Evolutionary conservation across 2,888 invertebrate genomes (phyloP).

Genomic region (Notocelia uddmanniana): DNA sequence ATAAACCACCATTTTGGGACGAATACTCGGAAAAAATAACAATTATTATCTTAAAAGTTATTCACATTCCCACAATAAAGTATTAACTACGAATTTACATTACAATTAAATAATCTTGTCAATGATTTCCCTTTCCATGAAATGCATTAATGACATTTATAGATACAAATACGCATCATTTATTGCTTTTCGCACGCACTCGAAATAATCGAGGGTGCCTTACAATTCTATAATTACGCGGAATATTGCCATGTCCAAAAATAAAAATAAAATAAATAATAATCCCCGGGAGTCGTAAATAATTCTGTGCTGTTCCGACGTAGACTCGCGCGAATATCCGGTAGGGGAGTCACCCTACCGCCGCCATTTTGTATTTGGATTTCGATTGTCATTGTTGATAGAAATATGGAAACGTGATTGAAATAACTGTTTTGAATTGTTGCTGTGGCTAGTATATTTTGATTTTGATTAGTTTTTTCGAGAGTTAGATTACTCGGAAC

Average conservation of each 20-base stretch:
- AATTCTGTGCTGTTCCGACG: slow-evolving; percentile 73
- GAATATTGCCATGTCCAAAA: slow-evolving; percentile 69
- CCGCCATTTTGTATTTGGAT: slow-evolving; percentile 77
- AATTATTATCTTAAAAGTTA: background rate
- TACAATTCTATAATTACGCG: slow-evolving; percentile 63
- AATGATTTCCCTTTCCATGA: slow-evolving; percentile 41
- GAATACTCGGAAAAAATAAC: background rate
- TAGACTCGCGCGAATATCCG: slow-evolving; percentile 66
- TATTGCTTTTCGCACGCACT: slow-evolving; percentile 48
- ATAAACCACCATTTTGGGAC: background rate
- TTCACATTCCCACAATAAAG: slow-evolving; percentile 43
- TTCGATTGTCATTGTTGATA: slow-evolving; percentile 68
- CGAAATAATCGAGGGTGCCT: slow-evolving; percentile 44
- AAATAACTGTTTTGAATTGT: slow-evolving; percentile 55
- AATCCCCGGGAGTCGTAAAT: slow-evolving; percentile 68
- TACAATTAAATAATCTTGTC: slow-evolving; percentile 45
- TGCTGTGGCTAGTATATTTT: slow-evolving; percentile 51
- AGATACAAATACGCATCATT: slow-evolving; percentile 40
- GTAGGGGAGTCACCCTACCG: slow-evolving; percentile 76
- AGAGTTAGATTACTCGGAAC: slow-evolving; percentile 3
- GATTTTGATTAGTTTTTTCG: slow-evolving; percentile 45
- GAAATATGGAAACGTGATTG: slow-evolving; percentile 54
- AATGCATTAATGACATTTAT: slow-evolving; percentile 40
- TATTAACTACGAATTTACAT: slow-evolving; percentile 41
- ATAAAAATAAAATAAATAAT: slow-evolving; percentile 72